These are phyloP conservation scores for Macroglossus sobrinus DNA, from an alignment of 2,113 vertebrate genomes.

Conservation along the genomic window DNA sequence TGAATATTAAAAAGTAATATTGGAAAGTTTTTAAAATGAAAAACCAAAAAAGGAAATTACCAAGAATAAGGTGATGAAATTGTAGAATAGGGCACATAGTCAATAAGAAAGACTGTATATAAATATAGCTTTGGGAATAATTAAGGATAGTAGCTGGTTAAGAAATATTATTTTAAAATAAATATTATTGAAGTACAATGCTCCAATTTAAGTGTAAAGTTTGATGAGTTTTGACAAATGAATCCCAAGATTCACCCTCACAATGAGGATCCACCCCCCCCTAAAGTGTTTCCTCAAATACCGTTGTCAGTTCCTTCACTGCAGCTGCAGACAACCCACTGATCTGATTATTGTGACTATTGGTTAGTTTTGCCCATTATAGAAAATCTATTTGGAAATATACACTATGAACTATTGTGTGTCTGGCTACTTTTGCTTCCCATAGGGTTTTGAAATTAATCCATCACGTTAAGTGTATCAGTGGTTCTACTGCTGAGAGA, in stretches of 20 bases:
- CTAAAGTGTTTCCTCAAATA: not conserved
- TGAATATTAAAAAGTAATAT: not conserved
- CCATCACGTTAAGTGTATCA: not conserved
- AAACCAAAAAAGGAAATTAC: not conserved
- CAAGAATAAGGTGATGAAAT: not conserved
- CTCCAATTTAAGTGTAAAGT: not conserved
- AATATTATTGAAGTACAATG: not conserved
- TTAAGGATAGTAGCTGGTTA: not conserved
- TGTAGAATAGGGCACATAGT: not conserved
- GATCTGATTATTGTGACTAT: not conserved
- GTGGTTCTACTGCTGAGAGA: not conserved
- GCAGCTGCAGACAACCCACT: not conserved
- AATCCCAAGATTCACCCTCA: not conserved
- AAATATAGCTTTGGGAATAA: not conserved
- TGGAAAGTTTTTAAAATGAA: not conserved
- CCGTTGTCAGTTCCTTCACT: not conserved
- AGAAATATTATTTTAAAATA: not conserved
- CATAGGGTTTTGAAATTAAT: not conserved
- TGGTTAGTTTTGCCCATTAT: not conserved
- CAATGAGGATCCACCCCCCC: not conserved
- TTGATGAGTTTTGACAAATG: not conserved
- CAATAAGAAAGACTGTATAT: not conserved
- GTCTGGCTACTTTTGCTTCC: not conserved
- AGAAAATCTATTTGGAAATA: not conserved
- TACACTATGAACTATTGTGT: not conserved